Evolutionary conservation across 1,140 invertebrate species (phyloP), one percentile per base, ranked within the genome.

Genomic region (Gryllus bimaculatus): DNA sequence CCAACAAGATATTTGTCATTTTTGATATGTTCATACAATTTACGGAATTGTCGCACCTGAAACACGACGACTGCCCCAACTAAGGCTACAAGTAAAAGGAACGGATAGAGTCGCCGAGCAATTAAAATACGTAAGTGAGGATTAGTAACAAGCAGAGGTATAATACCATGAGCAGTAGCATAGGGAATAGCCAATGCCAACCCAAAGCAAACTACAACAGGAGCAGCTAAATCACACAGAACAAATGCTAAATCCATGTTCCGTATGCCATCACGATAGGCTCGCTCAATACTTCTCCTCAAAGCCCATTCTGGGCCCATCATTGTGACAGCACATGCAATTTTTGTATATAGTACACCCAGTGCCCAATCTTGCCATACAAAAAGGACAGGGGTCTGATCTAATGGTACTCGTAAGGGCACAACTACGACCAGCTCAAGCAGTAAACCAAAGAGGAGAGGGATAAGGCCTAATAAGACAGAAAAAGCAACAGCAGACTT

Each of bases 1-100:
- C 97, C 97, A 6, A 99, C 96, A 47, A 99, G 89, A 88, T 98
- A 99, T 88, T 99, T 99, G 85, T 99, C 98, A 88, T 99, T 99
- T 86, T 98, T 98, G 84, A 99, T 99, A 86, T 98, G 97, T 85
- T 99, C 95, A 84, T 99, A 99, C 0, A 99, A 88, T 83, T 96
- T 94, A 82, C 91, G 92, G 85, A 99, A 97, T 84, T 99, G 97
- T 79, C 93, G 90, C 54, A 97, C 92, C 87, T 96, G 94, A 84
- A 95, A 91, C 8, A 77, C 77, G 73, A 96, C 88, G 76, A 96
- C 89, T 74, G 91, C 89, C 75, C 90, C 87, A 54, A 93, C 86
- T 8, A 94, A 84, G 73, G 90, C 88, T 15, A 94, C 86, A 39
- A 95, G 85, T 74, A 99, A 85, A 47, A 98, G 87, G 81, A 94